Percentiles rank a stretch among this genome's conserved stretches.
These are phyloP conservation scores for Drosophila eugracilis DNA, from an alignment of 1,140 invertebrate genomes.

Conservation along the genomic window DNA sequence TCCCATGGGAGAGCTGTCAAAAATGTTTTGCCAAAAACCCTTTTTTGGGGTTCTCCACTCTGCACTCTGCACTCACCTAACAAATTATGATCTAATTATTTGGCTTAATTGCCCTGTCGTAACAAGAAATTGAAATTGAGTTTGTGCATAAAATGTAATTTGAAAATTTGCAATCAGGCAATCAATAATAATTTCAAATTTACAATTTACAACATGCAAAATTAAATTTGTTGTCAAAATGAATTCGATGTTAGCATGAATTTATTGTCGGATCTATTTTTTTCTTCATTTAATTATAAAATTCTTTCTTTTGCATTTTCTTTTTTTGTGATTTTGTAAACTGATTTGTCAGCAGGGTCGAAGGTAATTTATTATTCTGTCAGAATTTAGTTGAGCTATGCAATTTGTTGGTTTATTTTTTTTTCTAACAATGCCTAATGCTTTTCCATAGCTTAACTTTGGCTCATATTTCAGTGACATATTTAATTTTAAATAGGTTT, in stretches of 20 bases:
- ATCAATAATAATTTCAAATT: conserved; percentile 31
- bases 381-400: conserved; percentile 10
- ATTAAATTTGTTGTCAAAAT: conserved; percentile 50
- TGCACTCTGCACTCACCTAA: conserved; percentile 14
- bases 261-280: conserved; percentile 34
- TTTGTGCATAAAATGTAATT: conserved; percentile 34
- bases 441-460: background rate
- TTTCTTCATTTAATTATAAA: conserved; percentile 46
- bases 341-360: conserved; percentile 33
- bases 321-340: background rate
- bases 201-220: conserved; percentile 20
- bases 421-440: background rate
- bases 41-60: too few relatives aligned
- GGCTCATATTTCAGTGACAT: conserved; percentile 21
- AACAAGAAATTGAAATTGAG: conserved; percentile 41
- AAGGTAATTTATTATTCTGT: conserved; percentile 36
- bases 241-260: conserved; percentile 36
- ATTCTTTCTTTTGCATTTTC: background rate
- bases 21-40: conserved; percentile 2
- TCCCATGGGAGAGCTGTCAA: conserved; percentile 29
- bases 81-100: conserved; percentile 52
- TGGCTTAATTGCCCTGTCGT: conserved; percentile 25
- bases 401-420: background rate
- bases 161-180: conserved; percentile 11
- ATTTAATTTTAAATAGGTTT: conserved; percentile 37